Evolutionary conservation across 2,888 invertebrate genomes (phyloP).

Genomic region (Agrotis segetum): DNA sequence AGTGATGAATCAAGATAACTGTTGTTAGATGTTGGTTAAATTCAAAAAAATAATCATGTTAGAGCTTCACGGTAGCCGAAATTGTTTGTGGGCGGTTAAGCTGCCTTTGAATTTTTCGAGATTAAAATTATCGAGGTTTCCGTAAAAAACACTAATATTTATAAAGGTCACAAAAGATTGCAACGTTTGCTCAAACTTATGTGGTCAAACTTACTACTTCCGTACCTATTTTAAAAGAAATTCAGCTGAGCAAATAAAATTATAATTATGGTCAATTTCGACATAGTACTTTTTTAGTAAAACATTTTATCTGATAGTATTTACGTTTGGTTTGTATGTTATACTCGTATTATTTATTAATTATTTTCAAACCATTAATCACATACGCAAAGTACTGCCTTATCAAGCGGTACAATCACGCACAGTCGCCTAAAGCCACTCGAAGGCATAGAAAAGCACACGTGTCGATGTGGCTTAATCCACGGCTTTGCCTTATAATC

Average conservation of each 20-base stretch:
- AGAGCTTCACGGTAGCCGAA: slow-evolving; percentile 84
- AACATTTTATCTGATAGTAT: background rate
- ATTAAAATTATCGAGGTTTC: slow-evolving; percentile 64
- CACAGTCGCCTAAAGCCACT: slow-evolving; percentile 85
- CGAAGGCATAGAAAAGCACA: slow-evolving; percentile 82
- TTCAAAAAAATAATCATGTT: slow-evolving; percentile 83
- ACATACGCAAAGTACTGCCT: slow-evolving; percentile 33
- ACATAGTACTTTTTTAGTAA: background rate
- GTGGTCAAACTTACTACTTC: slow-evolving; percentile 55
- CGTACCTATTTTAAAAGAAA: background rate
- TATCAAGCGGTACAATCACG: slow-evolving; percentile 78
- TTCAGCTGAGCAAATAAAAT: slow-evolving; percentile 57
- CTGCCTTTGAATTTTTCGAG: slow-evolving; percentile 71
- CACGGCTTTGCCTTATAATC: slow-evolving; percentile 85
- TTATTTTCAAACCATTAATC: slow-evolving; percentile 30
- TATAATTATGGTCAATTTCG: background rate
- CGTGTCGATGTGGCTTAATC: slow-evolving; percentile 89
- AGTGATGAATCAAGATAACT: background rate
- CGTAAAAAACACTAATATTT: slow-evolving; percentile 51
- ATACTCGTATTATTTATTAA: background rate
- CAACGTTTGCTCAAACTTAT: slow-evolving; percentile 24
- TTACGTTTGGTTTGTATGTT: background rate
- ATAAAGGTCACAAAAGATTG: slow-evolving; percentile 51
- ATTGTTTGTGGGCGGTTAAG: slow-evolving; percentile 80
- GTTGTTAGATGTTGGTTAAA: slow-evolving; percentile 46